Evolutionary conservation across 2,113 vertebrate species (phyloP).

Genomic region (Hirundichthys speculiger): DNA sequence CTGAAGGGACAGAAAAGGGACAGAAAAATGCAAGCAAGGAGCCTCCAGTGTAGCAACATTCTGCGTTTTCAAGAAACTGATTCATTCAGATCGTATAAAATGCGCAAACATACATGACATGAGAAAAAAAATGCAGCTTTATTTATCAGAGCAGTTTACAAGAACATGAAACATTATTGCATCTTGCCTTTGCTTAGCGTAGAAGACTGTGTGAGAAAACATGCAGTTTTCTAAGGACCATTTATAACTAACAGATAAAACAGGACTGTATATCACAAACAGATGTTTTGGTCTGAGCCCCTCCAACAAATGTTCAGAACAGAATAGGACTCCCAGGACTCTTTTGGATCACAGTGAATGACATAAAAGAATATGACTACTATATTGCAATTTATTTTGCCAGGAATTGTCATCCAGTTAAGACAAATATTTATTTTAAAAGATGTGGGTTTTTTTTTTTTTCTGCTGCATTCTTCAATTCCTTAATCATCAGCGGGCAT

Average conservation of each 20-base stretch:
- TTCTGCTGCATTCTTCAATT: slow-evolving; percentile 20
- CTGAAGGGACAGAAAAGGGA: background rate
- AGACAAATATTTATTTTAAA: background rate
- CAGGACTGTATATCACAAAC: slow-evolving; percentile 63
- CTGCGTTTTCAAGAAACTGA: no score
- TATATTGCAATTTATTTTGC: background rate
- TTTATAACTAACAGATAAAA: slow-evolving; percentile 58
- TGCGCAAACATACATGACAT: no score
- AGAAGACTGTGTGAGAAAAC: slow-evolving; percentile 16
- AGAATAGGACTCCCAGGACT: background rate
- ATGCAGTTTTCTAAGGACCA: slow-evolving; percentile 18
- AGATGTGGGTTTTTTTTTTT: slow-evolving; percentile 11
- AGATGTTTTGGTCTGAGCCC: slow-evolving; percentile 56
- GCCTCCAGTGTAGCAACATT: no score
- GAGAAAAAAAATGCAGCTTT: background rate
- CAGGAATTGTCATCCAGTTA: background rate
- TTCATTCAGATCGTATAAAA: no score
- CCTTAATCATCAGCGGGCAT: slow-evolving; percentile 29
- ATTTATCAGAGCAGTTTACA: no score
- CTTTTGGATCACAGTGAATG: background rate
- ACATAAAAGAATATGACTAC: background rate
- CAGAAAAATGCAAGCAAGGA: background rate
- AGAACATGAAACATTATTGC: no score
- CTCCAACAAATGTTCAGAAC: slow-evolving; percentile 36
- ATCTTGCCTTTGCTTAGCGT: slow-evolving; percentile 1